These are phyloP conservation scores for Tribolium madens DNA, from an alignment of 1,140 invertebrate genomes.

Conservation along the genomic window DNA sequence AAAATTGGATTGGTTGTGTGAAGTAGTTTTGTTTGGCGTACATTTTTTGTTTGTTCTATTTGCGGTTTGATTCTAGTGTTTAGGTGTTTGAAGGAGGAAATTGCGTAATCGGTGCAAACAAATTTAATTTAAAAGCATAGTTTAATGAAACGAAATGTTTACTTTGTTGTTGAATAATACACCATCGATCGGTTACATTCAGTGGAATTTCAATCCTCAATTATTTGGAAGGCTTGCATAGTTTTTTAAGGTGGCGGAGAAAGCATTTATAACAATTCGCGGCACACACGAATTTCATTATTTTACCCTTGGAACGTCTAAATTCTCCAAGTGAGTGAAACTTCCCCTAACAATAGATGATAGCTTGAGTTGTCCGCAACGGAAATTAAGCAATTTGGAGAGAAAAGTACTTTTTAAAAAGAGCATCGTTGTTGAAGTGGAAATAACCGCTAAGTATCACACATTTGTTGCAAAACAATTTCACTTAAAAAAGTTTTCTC, in stretches of 20 bases:
- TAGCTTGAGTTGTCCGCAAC: constrained; percentile 49
- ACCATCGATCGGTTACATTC: constrained; percentile 1
- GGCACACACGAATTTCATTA: constrained; percentile 55
- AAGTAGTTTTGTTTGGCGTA: neutral
- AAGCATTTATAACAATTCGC: constrained; percentile 34
- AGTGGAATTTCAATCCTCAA: constrained; percentile 31
- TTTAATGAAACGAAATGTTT: constrained; percentile 11
- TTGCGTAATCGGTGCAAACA: neutral
- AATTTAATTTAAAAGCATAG: constrained; percentile 29
- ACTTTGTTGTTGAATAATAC: constrained; percentile 33
- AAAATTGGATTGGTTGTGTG: neutral
- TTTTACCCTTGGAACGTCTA: constrained; percentile 49
- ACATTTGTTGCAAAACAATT: constrained; percentile 38
- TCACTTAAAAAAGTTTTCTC: constrained; percentile 25
- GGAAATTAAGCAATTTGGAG: constrained; percentile 54
- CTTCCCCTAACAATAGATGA: constrained; percentile 49
- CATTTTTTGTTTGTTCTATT: neutral
- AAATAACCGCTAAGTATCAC: constrained; percentile 36
- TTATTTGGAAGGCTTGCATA: constrained; percentile 8
- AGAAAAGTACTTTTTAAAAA: constrained; percentile 40
- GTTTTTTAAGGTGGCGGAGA: constrained; percentile 14
- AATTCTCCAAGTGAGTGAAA: constrained; percentile 45
- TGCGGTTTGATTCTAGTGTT: too few species aligned
- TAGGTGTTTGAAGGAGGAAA: neutral
- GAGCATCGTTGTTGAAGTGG: constrained; percentile 34